phyloP scores from a whole-genome alignment of 2,797 vertebrate genomes.

The Sarcophilus harrisii region DNA sequence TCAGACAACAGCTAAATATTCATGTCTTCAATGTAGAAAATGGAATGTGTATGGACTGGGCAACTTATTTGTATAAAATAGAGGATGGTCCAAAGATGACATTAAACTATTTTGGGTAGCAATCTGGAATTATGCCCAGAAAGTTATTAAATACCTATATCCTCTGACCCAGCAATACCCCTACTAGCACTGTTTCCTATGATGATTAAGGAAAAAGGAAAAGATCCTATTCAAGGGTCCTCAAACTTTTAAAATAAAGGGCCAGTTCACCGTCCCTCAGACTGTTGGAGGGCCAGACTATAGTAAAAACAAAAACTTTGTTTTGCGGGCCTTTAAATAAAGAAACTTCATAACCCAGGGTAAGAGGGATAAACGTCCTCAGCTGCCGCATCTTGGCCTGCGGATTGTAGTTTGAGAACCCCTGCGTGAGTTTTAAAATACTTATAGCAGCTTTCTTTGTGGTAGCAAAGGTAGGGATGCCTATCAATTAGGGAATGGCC shows the following conservation, averaged over 20 bases:
- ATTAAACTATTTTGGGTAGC: neutral
- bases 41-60: neutral
- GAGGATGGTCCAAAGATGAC: neutral
- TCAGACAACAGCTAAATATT: neutral
- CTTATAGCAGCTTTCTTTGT: neutral
- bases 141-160: neutral
- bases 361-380: too few species aligned
- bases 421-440: neutral
- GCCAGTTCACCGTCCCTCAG: too few species aligned
- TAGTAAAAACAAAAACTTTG: too few species aligned
- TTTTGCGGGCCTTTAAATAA: too few species aligned
- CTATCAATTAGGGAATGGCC: neutral
- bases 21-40: neutral
- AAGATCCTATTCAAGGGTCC: neutral
- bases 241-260: too few species aligned
- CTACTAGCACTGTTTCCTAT: neutral
- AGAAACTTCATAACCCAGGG: too few species aligned
- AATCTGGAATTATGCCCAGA: neutral
- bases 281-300: too few species aligned
- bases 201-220: neutral
- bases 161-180: neutral
- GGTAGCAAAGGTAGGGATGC: neutral
- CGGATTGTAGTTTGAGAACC: too few species aligned
- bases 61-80: neutral
- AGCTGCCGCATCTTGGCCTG: too few species aligned